A percentile compares a stretch with the other conserved stretches of the same genome.
Evolutionary conservation across 2,797 vertebrate genomes (phyloP).

Genomic region (Pseudomugil tenellus): DNA sequence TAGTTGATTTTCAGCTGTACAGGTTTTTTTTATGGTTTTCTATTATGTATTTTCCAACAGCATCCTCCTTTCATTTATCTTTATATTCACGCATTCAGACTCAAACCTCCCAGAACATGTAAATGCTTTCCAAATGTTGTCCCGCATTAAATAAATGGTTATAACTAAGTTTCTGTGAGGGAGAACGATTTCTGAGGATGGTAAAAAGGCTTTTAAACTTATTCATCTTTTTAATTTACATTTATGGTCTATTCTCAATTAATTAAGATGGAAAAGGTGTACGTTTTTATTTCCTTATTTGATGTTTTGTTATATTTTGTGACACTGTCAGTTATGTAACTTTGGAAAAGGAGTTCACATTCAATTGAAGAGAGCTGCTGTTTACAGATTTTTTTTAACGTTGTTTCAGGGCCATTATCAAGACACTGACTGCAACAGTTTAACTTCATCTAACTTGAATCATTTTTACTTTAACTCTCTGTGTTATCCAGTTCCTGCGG

Average conservation of each 20-base stretch:
- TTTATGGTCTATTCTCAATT: not conserved
- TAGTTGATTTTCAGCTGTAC: not conserved
- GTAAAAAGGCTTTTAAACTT: not conserved
- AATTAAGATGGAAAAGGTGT: not conserved
- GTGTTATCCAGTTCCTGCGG: constrained; percentile 88
- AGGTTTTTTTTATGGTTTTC: not conserved
- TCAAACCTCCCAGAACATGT: not conserved
- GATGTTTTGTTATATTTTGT: not conserved
- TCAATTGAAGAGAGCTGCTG: too few species aligned
- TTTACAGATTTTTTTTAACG: not conserved
- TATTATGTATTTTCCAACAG: constrained; percentile 1
- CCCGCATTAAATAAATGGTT: not conserved
- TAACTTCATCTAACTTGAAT: too few species aligned
- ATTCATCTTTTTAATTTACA: not conserved
- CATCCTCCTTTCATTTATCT: constrained; percentile 17
- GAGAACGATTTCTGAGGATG: not conserved
- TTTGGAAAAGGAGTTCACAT: too few species aligned
- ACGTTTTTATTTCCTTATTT: not conserved
- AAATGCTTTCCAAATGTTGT: not conserved
- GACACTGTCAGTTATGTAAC: not conserved
- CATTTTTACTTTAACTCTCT: not conserved
- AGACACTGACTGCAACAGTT: not conserved
- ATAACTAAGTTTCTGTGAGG: not conserved
- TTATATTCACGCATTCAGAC: not conserved
- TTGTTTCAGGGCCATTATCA: not conserved